A percentile compares a stretch with the other conserved stretches of the same genome.
phyloP scores from a whole-genome alignment of 2,797 vertebrate species.

The Staurois parvus region DNA sequence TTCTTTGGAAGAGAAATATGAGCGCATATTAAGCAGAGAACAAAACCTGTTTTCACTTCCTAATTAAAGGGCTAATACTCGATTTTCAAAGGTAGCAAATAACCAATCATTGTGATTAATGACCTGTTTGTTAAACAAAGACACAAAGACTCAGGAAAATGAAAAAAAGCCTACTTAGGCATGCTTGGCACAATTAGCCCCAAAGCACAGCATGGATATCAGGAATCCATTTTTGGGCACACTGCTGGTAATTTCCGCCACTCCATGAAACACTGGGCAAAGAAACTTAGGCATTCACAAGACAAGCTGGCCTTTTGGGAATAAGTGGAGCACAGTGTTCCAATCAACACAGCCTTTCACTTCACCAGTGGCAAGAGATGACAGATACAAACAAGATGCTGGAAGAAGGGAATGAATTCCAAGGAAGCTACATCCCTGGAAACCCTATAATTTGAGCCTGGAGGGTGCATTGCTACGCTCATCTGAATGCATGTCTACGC shows the following conservation, averaged over 20 bases:
- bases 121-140: constrained; percentile 10
- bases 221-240: constrained; percentile 13
- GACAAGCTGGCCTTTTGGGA: constrained; percentile 29
- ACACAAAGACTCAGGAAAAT: constrained; percentile 26
- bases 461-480: constrained; percentile 45
- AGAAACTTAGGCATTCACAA: constrained; percentile 14
- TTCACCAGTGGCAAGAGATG: constrained; percentile 27
- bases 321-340: constrained; percentile 51
- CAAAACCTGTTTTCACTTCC: too few relatives aligned
- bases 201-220: constrained; percentile 35
- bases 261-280: constrained; percentile 9
- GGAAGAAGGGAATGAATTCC: constrained; percentile 46
- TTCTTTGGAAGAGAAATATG: too few relatives aligned
- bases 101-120: constrained; percentile 29
- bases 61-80: too few relatives aligned
- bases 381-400: constrained; percentile 56
- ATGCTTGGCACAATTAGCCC: constrained; percentile 7
- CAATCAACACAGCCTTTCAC: constrained; percentile 39
- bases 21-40: too few relatives aligned
- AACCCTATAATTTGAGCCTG: constrained; percentile 45
- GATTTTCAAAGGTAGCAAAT: not conserved
- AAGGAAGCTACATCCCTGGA: constrained; percentile 38
- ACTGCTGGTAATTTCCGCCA: constrained; percentile 40
- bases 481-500: constrained; percentile 50
- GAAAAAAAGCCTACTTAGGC: not conserved